phyloP scores from a whole-genome alignment of 2,888 invertebrate genomes.

The Orgyia antiqua region DNA sequence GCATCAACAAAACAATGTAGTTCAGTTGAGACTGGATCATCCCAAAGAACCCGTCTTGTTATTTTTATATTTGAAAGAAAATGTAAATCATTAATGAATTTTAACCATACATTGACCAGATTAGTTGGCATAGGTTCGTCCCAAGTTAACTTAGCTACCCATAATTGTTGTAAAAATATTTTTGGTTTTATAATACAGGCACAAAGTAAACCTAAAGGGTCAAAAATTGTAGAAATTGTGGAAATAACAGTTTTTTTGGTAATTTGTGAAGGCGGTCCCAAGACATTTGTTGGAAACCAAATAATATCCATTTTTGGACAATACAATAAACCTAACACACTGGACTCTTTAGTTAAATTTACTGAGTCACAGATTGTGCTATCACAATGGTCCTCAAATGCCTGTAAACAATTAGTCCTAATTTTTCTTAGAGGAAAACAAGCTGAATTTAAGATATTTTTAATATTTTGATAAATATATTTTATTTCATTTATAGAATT shows the following conservation, averaged over 20 bases:
- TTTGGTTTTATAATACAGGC: too few relatives aligned
- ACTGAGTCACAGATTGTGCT: not conserved
- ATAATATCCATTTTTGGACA: not conserved
- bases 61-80: too few relatives aligned
- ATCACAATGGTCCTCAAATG: not conserved
- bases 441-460: slow-evolving; percentile 5
- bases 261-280: not conserved
- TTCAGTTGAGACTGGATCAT: not conserved
- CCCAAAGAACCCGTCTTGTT: not conserved
- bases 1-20: not conserved
- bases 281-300: not conserved
- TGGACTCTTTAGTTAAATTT: not conserved
- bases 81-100: too few relatives aligned
- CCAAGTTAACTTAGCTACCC: too few relatives aligned
- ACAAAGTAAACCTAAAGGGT: too few relatives aligned
- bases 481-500: slow-evolving; percentile 3
- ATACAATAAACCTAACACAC: not conserved
- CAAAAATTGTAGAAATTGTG: too few relatives aligned
- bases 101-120: too few relatives aligned
- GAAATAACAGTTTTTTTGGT: too few relatives aligned
- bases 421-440: not conserved
- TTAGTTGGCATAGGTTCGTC: too few relatives aligned
- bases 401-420: not conserved
- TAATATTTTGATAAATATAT: slow-evolving; percentile 6
- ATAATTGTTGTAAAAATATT: too few relatives aligned